Base-by-base conservation (phyloP, 2,113 vertebrate genomes). In the Nothobranchius furzeri region DNA sequence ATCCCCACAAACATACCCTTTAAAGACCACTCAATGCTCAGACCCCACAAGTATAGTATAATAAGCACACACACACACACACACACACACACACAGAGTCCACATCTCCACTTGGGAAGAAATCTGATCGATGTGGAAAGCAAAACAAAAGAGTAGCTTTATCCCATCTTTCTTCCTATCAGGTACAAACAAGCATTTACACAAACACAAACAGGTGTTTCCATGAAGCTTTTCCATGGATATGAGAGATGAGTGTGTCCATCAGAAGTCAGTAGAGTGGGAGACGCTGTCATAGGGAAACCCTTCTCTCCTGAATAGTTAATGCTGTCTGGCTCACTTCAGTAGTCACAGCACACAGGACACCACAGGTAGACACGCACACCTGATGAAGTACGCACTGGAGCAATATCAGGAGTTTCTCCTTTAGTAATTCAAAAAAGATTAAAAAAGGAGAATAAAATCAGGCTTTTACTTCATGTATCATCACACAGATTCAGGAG, bases 271-370 rank as follows among this genome's bases (percentile, higher is more conserved):
- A 80, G 76, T 58, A 50, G 77, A 81, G 80, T 57, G 25, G 71
- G 71, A 70, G n/a, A 57, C 43, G 69, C 60, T 69, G 82, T 79
- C 69, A 86, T 57, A 68, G 76, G 86, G 84, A 83, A 85, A 80
- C 84, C 74, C 75, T 78, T 77, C 59, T 25, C 82, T 84, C 70
- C 52, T 92, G 67, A 92, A 92, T 92, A 87, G 49, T 91, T 91
- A 84, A 90, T 89, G 43, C 7, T 12, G 75, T 64, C 74, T 76
- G 75, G 69, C 83, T 85, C 79, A 83, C 69, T 81, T 79, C 84
- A 77, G 79, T 76, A 47, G 72, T 60, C 75, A 71, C 82, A 79
- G 70, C 65, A 79, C 73, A 84, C 67, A 81, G 65, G 83, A 88
- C 75, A 87, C 85, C 79, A 62, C 59, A 25, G 52, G 10, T 7